Conservation (phyloP, 2,797 vertebrate species). For the Phrynocephalus vlangalii region DNA sequence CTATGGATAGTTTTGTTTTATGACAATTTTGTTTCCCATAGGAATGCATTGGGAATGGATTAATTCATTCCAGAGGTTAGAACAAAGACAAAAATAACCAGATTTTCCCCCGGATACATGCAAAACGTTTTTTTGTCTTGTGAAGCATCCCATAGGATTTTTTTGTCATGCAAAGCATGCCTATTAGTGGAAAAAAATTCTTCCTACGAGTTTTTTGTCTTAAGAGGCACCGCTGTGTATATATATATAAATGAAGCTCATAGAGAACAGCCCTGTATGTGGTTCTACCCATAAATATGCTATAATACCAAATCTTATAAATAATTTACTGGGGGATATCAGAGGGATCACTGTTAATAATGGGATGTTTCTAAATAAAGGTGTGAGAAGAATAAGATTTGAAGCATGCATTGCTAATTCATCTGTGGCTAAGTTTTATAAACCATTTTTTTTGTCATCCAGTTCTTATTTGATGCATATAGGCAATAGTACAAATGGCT, state of each 20-base stretch:
- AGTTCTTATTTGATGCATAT: neutral
- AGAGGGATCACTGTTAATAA: neutral
- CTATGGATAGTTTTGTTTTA: no score
- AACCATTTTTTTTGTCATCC: neutral
- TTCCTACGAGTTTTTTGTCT: no score
- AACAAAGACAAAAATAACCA: no score
- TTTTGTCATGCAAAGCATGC: no score
- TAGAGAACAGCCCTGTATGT: neutral
- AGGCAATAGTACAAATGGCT: neutral
- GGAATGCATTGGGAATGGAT: no score
- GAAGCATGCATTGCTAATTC: neutral
- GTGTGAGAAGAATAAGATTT: neutral
- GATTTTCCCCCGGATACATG: no score
- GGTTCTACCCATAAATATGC: neutral
- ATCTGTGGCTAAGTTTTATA: neutral
- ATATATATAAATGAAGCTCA: neutral
- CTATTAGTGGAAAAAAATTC: no score
- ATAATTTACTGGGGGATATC: neutral
- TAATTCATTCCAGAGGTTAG: no score
- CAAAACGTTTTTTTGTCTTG: neutral
- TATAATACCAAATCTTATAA: neutral
- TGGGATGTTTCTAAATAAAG: neutral
- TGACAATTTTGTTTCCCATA: no score
- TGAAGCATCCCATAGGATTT: no score
- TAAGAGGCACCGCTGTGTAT: no score